Base-by-base conservation (phyloP, 2,888 invertebrate species). In the Corbicula japonica region DNA sequence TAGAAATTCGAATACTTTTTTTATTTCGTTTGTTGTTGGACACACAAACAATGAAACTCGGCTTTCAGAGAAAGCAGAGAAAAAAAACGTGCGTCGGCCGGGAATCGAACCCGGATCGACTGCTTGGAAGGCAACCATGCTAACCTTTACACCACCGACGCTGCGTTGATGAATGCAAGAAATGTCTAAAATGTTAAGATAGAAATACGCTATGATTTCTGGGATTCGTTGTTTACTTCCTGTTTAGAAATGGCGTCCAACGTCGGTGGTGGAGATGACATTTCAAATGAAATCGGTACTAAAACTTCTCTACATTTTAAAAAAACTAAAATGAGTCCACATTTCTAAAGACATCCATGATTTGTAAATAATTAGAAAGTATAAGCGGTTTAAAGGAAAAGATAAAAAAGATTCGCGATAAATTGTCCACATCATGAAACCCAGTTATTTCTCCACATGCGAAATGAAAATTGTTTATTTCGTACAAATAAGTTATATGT, bases 241-340 rank as follows among this genome's bases (percentile, higher is more conserved):
- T 82, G 82, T 83, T 83, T 83, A 76, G 80, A 80, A 23, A 83
- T 83, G 83, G 83, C 83, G 70, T 80, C 83, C 76, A 79, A 83
- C 50, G 62, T 74, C 62, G 71, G 70, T n/a, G 65, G 74, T 46
- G 79, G 74, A 32, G 63, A 72, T 34, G 74, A 66, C 46, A 74
- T 80, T 61, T 68, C 65, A 34, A 70, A 80, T 30, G 60, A 74
- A 30, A 41, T 56, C n/a, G 83, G 83, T 83, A 23, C 12, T 44
- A 28, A n/a, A 30, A 41, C 35, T 8, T 44, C 12, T 60, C 38
- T 2, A 15, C 3, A n/a, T 41, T 61, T 23, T 41, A 23, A 61
- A n/a, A 21, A 34, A 41, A 26, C 15, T 23, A 10, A 60, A 21
- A 60, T 28, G 28, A n/a, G 30, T 30, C 10, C 23, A 26, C 8